A percentile compares a stretch with the other conserved stretches of the same genome.
Evolutionary conservation across 2,888 invertebrate species (phyloP).

Genomic region (Panzeria rudis): DNA sequence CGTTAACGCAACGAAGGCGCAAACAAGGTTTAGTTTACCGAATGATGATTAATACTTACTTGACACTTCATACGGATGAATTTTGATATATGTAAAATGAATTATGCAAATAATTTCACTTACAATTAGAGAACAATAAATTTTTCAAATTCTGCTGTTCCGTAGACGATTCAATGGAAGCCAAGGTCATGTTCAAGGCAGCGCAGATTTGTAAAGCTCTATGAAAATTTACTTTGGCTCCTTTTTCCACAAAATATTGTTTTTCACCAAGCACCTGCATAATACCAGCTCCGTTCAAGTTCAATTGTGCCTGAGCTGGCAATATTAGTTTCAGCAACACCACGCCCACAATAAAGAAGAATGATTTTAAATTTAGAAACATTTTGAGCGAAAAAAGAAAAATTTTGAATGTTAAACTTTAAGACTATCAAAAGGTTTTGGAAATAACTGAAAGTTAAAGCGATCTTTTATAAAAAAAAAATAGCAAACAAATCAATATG

Average conservation of each 20-base stretch:
- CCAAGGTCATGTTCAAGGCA: slow-evolving; percentile 68
- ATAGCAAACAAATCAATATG: neutral
- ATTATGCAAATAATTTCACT: neutral
- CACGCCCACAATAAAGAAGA: neutral
- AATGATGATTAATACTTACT: too few species aligned
- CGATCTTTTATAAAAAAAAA: slow-evolving; percentile 26
- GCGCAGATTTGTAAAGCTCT: slow-evolving; percentile 73
- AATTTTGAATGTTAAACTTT: neutral
- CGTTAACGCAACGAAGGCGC: too few species aligned
- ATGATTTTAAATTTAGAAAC: slow-evolving; percentile 34
- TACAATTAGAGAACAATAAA: slow-evolving; percentile 59
- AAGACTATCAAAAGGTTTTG: neutral
- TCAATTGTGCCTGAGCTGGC: neutral
- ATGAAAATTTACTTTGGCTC: slow-evolving; percentile 73
- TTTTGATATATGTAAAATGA: too few species aligned
- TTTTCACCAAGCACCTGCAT: slow-evolving; percentile 57
- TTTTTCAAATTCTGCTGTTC: slow-evolving; percentile 56
- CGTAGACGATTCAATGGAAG: slow-evolving; percentile 63
- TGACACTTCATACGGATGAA: too few species aligned
- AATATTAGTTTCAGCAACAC: neutral
- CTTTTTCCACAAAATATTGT: slow-evolving; percentile 64
- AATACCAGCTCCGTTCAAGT: neutral
- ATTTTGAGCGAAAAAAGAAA: slow-evolving; percentile 2
- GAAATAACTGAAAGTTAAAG: neutral
- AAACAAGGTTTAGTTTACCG: too few species aligned